Conservation (phyloP, 2,888 invertebrate species). For the Macaria liturata region DNA sequence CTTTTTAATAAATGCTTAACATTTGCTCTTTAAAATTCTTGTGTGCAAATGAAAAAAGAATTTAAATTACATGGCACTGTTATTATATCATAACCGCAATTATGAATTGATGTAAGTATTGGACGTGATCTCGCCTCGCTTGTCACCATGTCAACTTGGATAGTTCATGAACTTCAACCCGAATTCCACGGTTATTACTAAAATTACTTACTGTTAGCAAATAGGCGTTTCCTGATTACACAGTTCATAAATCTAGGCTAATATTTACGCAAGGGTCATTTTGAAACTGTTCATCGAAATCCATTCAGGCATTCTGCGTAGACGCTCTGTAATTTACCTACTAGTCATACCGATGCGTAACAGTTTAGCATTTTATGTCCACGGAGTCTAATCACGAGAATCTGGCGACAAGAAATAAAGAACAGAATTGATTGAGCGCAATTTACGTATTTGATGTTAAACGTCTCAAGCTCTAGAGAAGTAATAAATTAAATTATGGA, state of each 20-base stretch:
- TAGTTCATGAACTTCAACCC: slow-evolving; percentile 39
- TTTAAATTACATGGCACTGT: too few relatives aligned
- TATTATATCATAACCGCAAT: too few relatives aligned
- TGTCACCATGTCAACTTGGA: slow-evolving; percentile 4
- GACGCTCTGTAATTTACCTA: slow-evolving; percentile 7
- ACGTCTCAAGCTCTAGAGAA: slow-evolving; percentile 39
- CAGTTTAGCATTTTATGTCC: slow-evolving; percentile 40
- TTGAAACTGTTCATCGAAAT: slow-evolving; percentile 23
- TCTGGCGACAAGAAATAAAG: slow-evolving; percentile 42
- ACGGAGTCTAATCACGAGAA: slow-evolving; percentile 44
- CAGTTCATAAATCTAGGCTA: slow-evolving; percentile 31
- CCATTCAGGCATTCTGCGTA: slow-evolving; percentile 18
- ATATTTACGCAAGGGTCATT: slow-evolving; percentile 28
- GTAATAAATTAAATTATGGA: slow-evolving; percentile 32
- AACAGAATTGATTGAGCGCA: slow-evolving; percentile 42
- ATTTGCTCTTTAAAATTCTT: too few relatives aligned
- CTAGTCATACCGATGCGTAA: slow-evolving; percentile 30
- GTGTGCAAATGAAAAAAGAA: too few relatives aligned
- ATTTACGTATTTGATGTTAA: slow-evolving; percentile 45
- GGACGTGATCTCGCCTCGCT: slow-evolving; percentile 8
- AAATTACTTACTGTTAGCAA: slow-evolving; percentile 31
- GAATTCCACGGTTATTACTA: slow-evolving; percentile 34
- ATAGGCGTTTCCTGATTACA: slow-evolving; percentile 36
- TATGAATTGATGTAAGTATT: too few relatives aligned
- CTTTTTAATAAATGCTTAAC: too few relatives aligned